These are phyloP conservation scores for Ophraella communa DNA, from an alignment of 2,888 invertebrate genomes.

Conservation along the genomic window DNA sequence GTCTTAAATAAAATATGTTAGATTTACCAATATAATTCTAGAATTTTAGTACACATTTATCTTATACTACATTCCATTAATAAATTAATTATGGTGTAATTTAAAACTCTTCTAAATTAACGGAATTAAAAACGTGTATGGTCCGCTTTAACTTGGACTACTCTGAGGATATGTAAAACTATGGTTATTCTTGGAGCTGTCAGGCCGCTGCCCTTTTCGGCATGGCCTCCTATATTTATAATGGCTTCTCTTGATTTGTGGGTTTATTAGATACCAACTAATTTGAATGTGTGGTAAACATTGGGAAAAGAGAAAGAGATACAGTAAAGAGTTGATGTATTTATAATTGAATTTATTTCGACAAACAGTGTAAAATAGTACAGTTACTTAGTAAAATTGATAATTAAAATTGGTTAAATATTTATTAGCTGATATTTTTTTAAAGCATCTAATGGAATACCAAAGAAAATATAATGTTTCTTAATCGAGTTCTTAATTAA, in stretches of 20 bases:
- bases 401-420: no score
- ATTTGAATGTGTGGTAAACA: constrained; percentile 26
- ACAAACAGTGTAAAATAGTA: not conserved
- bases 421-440: no score
- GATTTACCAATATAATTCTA: no score
- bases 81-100: no score
- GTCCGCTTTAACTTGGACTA: constrained; percentile 41
- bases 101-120: no score
- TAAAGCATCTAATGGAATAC: no score
- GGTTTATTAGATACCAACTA: constrained; percentile 32
- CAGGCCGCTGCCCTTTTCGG: constrained; percentile 60
- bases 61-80: no score
- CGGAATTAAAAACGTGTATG: constrained; percentile 27
- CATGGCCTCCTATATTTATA: constrained; percentile 58
- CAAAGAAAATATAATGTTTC: no score
- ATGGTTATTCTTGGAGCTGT: constrained; percentile 50
- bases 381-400: not conserved
- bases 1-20: no score
- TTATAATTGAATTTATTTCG: constrained; percentile 7
- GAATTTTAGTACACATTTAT: no score
- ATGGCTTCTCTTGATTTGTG: constrained; percentile 53
- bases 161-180: constrained; percentile 52
- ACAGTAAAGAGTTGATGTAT: not conserved
- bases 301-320: not conserved
- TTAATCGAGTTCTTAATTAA: no score